Evolutionary conservation across 1,140 invertebrate genomes (phyloP), one percentile per base, ranked within the genome.

Genomic region (Pissodes strobi): DNA sequence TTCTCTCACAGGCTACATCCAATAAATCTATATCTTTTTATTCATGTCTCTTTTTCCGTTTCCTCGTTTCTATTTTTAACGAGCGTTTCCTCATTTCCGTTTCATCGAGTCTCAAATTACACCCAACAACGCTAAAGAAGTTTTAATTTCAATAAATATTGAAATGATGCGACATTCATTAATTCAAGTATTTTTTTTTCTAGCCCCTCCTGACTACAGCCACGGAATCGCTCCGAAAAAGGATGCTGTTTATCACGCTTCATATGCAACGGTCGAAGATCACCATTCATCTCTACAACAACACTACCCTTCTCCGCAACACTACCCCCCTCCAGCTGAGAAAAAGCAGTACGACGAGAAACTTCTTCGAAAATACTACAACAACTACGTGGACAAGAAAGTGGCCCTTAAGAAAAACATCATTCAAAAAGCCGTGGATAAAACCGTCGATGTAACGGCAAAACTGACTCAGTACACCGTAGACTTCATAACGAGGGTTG

Each of bases 391-490:
- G 8, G 34, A 61, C 6, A 61, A 61, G 12, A 49, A 61, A 10
- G 19, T 41, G 3, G 12, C 9, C 10, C 12, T 34, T 2, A 61
- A 61, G 13, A 59, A 23, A 12, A 30, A 25, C 17, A 10, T 61
- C n/a, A 15, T 61, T 1, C 18, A 61, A 9, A 61, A 60, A 27
- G 46, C 45, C 2, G 46, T 61, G 6, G 30, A 51, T 25, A 61
- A 49, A 18, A 61, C 46, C 17, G 41, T 61, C 6, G 58, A 61
- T 51, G 46, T 61, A 8, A 61, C 58, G 10, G 58, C 58, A 4
- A 39, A 39, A 17, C 17, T 61, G 10, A 21, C 58, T 3, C 17
- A 61, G 19, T 22, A 19, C 21, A 38, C 58, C 15, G 58, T 51
- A n/a, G 58, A 61, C 18, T 61, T 61, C 34, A 25, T 51, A 6